Base-by-base conservation (phyloP, 92 coral and sea anemone genomes). In the Palythoa heliodiscus region DNA sequence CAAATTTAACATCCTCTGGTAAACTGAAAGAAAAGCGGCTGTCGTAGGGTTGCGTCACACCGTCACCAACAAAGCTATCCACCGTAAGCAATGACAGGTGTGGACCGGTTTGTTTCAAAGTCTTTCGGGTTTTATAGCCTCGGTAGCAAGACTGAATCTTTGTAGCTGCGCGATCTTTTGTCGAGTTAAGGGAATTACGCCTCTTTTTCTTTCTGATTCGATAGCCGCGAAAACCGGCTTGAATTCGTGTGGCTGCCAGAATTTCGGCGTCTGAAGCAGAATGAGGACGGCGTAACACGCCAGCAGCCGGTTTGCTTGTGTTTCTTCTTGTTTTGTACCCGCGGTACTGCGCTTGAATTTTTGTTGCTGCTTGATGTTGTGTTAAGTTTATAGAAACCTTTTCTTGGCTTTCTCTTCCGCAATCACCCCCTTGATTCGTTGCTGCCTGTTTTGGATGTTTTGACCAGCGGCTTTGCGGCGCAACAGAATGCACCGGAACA, bases 71-170 rank as follows among this genome's bases (percentile, higher is more conserved):
- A 20, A 66, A 13, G 14, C 84, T 80, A 15, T 80, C 84, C 37
- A 80, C 84, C 12, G 84, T 66, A 11, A 87, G 87, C 16, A 87
- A 63, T 29, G 84, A 87, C n/a, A 70, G 69, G n/a, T 73, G 58
- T 40, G 24, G 80, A 19, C 77, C 54, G 54, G 67, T 89, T 6
- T 72, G 77, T 38, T 70, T 82, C 58, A 87, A 83, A 4, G 73
- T 48, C 60, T 70, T 70, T 69, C 88, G 85, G 19, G 90, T 76
- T 73, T 37, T 86, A 94, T 92, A 91, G n/a, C 98, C 98, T 83
- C 93, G 96, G 90, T 89, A 94, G 83, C 92, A 87, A 66, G 98
- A 98, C 76, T 96, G 99, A 77, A 96, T 92, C 73, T 89, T 74
- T 16, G 87, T 82, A 11, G 99, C 99, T 14, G 99, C 99, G 38